These are phyloP conservation scores for Bimastos eiseni DNA, from an alignment of 2,888 invertebrate species.

Conservation along the genomic window DNA sequence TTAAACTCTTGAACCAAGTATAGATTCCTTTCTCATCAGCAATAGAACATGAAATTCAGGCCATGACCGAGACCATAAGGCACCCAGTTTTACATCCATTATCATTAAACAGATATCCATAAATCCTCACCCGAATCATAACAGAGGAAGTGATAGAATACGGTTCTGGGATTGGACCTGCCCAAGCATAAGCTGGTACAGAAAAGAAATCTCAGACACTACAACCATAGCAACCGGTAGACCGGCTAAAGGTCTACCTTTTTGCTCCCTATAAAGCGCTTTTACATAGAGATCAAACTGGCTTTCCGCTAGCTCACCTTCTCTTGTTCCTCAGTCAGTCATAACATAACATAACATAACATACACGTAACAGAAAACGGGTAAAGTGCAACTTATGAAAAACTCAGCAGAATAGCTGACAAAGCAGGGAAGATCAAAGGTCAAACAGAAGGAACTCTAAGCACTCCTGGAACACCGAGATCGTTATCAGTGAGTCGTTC, in stretches of 20 bases:
- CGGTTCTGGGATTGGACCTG: background rate
- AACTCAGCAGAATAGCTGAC: background rate
- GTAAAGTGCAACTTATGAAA: background rate
- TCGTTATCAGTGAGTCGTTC: background rate
- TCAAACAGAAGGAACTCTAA: background rate
- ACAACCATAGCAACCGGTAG: background rate
- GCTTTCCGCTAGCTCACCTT: background rate
- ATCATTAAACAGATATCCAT: background rate
- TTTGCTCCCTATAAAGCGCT: too few relatives aligned
- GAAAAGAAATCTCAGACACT: background rate
- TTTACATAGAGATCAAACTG: too few relatives aligned
- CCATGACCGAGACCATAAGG: background rate
- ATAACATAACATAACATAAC: background rate
- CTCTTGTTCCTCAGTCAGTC: background rate
- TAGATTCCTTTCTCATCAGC: background rate
- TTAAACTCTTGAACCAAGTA: background rate
- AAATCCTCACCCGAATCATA: background rate
- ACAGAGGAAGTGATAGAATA: background rate
- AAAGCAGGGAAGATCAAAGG: background rate
- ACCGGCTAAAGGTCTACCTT: too few relatives aligned
- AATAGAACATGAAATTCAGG: background rate
- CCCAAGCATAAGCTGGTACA: background rate
- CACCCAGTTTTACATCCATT: background rate
- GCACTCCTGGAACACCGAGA: background rate
- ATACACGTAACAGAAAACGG: too few relatives aligned